Evolutionary conservation across 2,113 vertebrate species (phyloP), one percentile per base, ranked within the genome.

Genomic region (Hylia prasina): DNA sequence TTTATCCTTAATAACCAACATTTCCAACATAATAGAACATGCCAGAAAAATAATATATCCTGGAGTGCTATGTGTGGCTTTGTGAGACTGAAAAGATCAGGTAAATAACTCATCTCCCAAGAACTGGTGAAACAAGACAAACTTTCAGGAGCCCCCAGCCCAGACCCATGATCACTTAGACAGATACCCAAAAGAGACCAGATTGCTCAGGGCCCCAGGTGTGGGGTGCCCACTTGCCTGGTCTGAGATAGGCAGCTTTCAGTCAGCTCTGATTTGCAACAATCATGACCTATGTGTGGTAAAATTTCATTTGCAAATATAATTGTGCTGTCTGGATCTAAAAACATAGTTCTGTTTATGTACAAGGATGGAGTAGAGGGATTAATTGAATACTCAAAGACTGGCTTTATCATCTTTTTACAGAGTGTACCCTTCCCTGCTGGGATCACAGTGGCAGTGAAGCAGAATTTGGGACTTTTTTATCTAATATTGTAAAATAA

Each of bases 61-160:
- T 51, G 15, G 9, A 64, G 15, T 65, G 23, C 12, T 89, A 8
- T 22, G n/a, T 11, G 47, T 60, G 28, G 57, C 44, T 92, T 89
- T 87, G 47, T 4, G 56, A 78, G 35, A 40, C 28, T 28, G 37
- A 57, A 76, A 64, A 40, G 40, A 64, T 35, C 48, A 82, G 53
- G 40, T 30, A 56, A 72, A 31, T 63, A 82, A 35, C 13, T 91
- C 22, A 3, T 51, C 65, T 45, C 5, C 30, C 15, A 37, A 40
- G 1, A 2, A 5, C 7, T 47, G 53, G 25, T 16, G 16, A 71
- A 58, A 83, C 1, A 7, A 54, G 20, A 15, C 3, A 53, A 42
- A 25, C 4, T 30, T 72, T 57, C 50, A 77, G 28, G 12, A 79
- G 3, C 0, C 4, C 7, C 5, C 3, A 27, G 2, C 0, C 0